These are phyloP conservation scores for Erythrocercus mccallii DNA, from an alignment of 2,113 vertebrate species.

Conservation along the genomic window DNA sequence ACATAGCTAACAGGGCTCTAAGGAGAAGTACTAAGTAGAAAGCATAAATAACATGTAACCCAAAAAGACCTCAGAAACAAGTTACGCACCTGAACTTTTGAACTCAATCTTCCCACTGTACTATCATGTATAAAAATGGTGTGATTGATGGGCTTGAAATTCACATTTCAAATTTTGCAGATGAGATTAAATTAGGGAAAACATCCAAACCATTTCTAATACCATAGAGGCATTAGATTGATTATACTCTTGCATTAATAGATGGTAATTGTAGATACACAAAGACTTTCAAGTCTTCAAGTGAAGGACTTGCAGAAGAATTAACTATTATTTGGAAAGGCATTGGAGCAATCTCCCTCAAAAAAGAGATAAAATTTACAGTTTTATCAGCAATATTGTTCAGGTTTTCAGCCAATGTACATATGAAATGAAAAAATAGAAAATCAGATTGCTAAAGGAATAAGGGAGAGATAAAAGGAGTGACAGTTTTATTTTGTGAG, in stretches of 20 bases:
- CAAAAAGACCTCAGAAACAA: not conserved
- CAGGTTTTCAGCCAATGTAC: constrained; percentile 23
- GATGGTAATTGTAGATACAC: constrained; percentile 15
- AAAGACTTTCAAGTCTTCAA: constrained; percentile 16
- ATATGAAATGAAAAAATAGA: constrained; percentile 52
- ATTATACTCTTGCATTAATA: constrained; percentile 32
- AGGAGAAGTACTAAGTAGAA: not conserved
- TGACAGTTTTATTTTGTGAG: not conserved
- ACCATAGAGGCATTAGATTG: not conserved
- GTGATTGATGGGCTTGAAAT: not conserved
- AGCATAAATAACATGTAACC: not conserved
- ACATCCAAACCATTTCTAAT: not conserved
- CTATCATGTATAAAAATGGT: not conserved
- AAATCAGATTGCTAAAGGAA: constrained; percentile 45
- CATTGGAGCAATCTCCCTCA: not conserved
- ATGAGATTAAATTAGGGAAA: constrained; percentile 41
- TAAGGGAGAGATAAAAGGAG: constrained; percentile 36
- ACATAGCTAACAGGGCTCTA: not conserved
- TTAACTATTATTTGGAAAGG: constrained; percentile 13
- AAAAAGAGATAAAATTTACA: constrained; percentile 22
- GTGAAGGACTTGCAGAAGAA: constrained; percentile 8
- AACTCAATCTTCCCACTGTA: not conserved
- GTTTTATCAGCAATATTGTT: not conserved
- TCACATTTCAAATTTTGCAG: constrained; percentile 1
- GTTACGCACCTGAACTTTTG: not conserved